Conservation (phyloP, 2,888 invertebrate genomes). For the Pammene aurita region DNA sequence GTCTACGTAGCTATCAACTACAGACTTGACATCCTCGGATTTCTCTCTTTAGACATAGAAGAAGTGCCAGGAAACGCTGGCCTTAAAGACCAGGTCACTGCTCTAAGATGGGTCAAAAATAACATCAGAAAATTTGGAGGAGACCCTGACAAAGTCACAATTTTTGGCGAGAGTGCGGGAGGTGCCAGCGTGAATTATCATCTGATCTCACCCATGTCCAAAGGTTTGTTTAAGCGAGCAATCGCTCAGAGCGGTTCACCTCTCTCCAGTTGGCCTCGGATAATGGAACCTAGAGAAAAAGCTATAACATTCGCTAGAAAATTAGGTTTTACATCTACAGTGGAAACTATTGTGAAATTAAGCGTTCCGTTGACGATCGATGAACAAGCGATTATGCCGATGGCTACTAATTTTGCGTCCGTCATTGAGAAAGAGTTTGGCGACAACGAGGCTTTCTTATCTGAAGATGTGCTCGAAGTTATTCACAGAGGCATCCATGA, state of each 20-base stretch:
- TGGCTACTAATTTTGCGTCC: constrained; percentile 47
- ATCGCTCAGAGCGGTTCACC: constrained; percentile 88
- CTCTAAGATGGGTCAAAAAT: constrained; percentile 47
- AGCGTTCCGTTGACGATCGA: constrained; percentile 43
- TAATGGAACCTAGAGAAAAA: constrained; percentile 72
- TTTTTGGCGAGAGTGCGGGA: constrained; percentile 51
- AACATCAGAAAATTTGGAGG: constrained; percentile 48
- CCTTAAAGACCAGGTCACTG: constrained; percentile 48
- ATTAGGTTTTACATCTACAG: constrained; percentile 48
- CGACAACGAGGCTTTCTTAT: constrained; percentile 55
- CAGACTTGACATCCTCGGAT: constrained; percentile 47
- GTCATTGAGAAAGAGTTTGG: constrained; percentile 56
- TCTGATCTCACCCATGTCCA: constrained; percentile 46
- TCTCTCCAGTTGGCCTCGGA: constrained; percentile 81
- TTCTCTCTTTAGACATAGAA: constrained; percentile 45
- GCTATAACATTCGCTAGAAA: constrained; percentile 54
- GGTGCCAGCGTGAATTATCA: constrained; percentile 44
- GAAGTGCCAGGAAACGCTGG: constrained; percentile 49
- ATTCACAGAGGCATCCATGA: constrained; percentile 75
- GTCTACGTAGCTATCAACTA: constrained; percentile 47
- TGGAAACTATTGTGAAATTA: constrained; percentile 43
- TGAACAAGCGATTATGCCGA: constrained; percentile 39
- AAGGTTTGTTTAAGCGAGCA: constrained; percentile 53
- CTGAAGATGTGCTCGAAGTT: constrained; percentile 57
- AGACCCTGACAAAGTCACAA: constrained; percentile 47